Evolutionary conservation across 2,888 invertebrate genomes (phyloP).

Genomic region (Prionchulus punctatus): DNA sequence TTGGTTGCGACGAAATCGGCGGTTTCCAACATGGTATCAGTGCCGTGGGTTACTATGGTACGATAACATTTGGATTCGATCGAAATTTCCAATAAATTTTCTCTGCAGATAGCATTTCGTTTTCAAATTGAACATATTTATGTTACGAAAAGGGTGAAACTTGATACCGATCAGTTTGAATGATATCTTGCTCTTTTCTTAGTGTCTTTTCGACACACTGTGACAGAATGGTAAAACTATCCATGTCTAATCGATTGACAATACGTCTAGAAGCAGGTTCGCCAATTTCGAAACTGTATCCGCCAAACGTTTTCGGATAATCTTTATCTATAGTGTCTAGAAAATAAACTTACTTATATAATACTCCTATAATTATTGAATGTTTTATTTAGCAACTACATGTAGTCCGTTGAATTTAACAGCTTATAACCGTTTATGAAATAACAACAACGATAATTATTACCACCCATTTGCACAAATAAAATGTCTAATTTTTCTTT

Average conservation of each 20-base stretch:
- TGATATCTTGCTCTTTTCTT: slow-evolving; percentile 24
- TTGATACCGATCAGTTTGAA: slow-evolving; percentile 20
- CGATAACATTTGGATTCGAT: too few relatives aligned
- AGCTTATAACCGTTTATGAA: too few relatives aligned
- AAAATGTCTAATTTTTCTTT: too few relatives aligned
- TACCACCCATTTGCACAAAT: too few relatives aligned
- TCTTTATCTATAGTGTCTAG: slow-evolving; percentile 27
- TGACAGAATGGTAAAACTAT: not conserved
- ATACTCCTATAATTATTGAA: too few relatives aligned
- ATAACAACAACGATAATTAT: too few relatives aligned
- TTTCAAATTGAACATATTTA: too few relatives aligned
- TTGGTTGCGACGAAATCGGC: slow-evolving; percentile 13
- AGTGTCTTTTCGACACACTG: slow-evolving; percentile 21
- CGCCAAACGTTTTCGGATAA: slow-evolving; percentile 19
- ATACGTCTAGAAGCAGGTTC: slow-evolving; percentile 11
- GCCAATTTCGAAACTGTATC: slow-evolving; percentile 24
- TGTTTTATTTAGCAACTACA: too few relatives aligned
- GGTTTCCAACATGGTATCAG: slow-evolving; percentile 23
- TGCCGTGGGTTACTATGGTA: slow-evolving; percentile 24
- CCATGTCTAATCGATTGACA: slow-evolving; percentile 11
- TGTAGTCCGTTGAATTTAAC: too few relatives aligned
- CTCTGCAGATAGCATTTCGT: too few relatives aligned
- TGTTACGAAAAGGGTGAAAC: too few relatives aligned
- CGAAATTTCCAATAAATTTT: too few relatives aligned
- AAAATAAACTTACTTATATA: not conserved